Conservation (phyloP, 1,140 invertebrate species). For the Adoxophyes honmai region DNA sequence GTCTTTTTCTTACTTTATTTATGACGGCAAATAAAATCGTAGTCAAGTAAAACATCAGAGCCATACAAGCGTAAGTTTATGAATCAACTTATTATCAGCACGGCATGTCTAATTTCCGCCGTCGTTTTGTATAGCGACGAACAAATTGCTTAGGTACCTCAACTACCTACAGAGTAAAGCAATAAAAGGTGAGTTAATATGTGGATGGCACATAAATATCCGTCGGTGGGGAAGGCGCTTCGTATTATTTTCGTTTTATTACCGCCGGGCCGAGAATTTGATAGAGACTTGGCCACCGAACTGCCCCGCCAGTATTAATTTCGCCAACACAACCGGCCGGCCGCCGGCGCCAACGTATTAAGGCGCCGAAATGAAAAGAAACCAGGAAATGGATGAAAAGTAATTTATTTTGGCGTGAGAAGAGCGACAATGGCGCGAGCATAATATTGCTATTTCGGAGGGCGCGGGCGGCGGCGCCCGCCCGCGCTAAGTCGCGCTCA, state of each 20-base stretch:
- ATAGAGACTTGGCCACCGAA: conserved; percentile 62
- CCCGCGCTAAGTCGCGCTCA: neutral
- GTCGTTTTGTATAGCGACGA: neutral
- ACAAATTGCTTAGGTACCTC: conserved; percentile 1
- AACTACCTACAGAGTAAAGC: conserved; percentile 21
- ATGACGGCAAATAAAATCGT: too few relatives aligned
- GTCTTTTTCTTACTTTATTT: too few relatives aligned
- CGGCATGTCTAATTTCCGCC: too few relatives aligned
- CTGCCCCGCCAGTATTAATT: conserved; percentile 51
- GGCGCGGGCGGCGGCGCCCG: conserved; percentile 13
- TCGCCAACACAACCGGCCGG: conserved; percentile 48
- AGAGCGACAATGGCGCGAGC: conserved; percentile 35
- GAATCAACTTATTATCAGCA: too few relatives aligned
- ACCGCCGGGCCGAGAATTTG: conserved; percentile 54
- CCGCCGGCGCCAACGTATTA: conserved; percentile 48
- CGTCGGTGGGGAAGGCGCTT: conserved; percentile 36
- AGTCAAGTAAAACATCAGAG: too few relatives aligned
- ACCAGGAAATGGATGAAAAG: conserved; percentile 52
- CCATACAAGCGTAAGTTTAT: too few relatives aligned
- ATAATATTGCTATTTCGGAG: conserved; percentile 10
- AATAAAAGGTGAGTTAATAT: conserved; percentile 49
- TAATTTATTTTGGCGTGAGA: conserved; percentile 49
- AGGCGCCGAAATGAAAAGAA: conserved; percentile 58
- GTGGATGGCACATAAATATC: conserved; percentile 55
- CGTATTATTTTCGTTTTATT: conserved; percentile 68